Base-by-base conservation (phyloP, 2,888 invertebrate species). In the Diarsia dahlii region DNA sequence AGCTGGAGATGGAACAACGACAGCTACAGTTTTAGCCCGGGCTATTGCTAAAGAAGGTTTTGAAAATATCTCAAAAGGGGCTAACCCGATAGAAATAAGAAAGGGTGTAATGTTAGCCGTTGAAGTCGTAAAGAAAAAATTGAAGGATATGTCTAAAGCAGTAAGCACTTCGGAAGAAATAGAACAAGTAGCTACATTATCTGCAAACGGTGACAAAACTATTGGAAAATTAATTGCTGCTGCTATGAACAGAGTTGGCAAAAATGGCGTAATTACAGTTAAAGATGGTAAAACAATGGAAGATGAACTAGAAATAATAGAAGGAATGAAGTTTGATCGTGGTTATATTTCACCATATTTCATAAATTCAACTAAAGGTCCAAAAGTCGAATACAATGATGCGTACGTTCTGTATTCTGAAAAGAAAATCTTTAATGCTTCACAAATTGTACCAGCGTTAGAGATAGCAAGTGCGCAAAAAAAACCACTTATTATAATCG, bases 311-410 rank as follows among this genome's bases (percentile, higher is more conserved):
- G 99, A 99, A 96, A 87, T 99, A 45, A 98, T 99, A 91, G 99
- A 99, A 95, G 99, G 99, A 72, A 99, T 99, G 99, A 99, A 99
- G 95, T 99, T 99, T 95, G 99, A 99, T 91, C 97, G 99, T 80
- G 99, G 99, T 64, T 99, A 99, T 95, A 99, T 99, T 91, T 99
- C 99, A 6, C 99, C 99, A 0, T 99, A 99, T 94, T 99, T 99
- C 94, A 99, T 99, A 86, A 99, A 99, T 94, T 98, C 99, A 9
- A 97, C 98, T n/a, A 99, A 99, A 97, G 99, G 99, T 63, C 99
- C 99, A 23, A 99, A 98, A 96, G 98, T 99, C 68, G 99, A 99
- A 96, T 99, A 99, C 93, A 99, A 99, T 95, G 99, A 99, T 94
- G 99, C 99, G 15, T 96, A 99, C 28, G 94, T 99, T 63, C 97